Conservation (phyloP, 2,888 invertebrate genomes). For the Atrina japonica region DNA sequence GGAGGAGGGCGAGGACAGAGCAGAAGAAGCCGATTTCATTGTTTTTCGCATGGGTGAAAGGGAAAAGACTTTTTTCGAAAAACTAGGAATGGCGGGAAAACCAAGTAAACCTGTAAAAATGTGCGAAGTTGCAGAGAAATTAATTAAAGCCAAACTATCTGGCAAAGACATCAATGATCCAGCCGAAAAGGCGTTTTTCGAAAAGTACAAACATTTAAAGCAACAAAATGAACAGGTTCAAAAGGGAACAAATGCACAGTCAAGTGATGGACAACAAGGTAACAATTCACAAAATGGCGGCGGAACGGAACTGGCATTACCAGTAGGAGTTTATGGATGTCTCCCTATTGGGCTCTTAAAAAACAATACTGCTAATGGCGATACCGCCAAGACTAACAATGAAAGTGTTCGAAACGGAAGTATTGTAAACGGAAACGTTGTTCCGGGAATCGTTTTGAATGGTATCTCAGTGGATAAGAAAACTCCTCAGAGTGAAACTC, state of each 20-base stretch:
- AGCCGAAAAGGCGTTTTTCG: slow-evolving; percentile 11
- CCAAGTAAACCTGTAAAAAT: slow-evolving; percentile 5
- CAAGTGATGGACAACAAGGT: no score
- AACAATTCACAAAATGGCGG: no score
- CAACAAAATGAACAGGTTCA: slow-evolving; percentile 6
- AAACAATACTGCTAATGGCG: no score
- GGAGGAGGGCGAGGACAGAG: slow-evolving; percentile 4
- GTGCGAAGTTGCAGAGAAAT: slow-evolving; percentile 8
- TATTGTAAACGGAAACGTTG: not conserved
- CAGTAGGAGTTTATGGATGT: no score
- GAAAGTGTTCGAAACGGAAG: slow-evolving; percentile 1
- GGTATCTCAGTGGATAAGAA: not conserved
- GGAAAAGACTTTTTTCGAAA: slow-evolving; percentile 21
- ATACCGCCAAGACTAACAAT: not conserved
- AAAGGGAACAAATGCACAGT: not conserved
- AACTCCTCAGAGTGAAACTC: no score
- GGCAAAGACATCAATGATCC: slow-evolving; percentile 14
- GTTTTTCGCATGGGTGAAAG: slow-evolving; percentile 27
- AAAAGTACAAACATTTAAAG: slow-evolving; percentile 12
- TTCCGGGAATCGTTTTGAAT: slow-evolving; percentile 4
- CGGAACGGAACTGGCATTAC: no score
- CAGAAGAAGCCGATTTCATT: slow-evolving; percentile 16
- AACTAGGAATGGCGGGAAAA: slow-evolving; percentile 14
- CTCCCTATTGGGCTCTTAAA: no score
- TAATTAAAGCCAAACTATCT: slow-evolving; percentile 11